phyloP scores from a whole-genome alignment of 2,888 invertebrate species.

The Dryobotodes eremita region DNA sequence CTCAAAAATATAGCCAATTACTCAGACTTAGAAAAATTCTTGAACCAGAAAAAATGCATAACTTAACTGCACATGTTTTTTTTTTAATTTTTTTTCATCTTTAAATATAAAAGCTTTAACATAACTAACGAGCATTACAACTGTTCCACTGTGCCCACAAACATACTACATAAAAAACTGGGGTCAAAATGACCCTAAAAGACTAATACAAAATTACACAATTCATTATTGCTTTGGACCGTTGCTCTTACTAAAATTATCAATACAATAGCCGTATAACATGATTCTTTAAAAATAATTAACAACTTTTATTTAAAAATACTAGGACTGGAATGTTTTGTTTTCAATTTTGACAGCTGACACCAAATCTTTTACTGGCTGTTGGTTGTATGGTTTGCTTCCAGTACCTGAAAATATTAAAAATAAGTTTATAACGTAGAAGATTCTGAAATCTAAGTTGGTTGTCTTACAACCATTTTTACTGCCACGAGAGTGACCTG shows the following conservation, averaged over 20 bases:
- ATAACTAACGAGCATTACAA: background rate
- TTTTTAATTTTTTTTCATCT: background rate
- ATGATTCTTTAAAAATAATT: conserved; percentile 37
- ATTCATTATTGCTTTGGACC: conserved; percentile 44
- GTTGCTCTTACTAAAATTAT: conserved; percentile 38
- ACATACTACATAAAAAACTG: background rate
- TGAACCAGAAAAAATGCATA: background rate
- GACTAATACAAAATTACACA: background rate
- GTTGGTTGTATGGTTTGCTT: conserved; percentile 74
- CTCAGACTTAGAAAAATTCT: background rate
- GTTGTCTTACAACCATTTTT: too few relatives aligned
- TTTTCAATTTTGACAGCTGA: background rate
- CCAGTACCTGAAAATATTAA: conserved; percentile 79
- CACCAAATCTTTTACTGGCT: conserved; percentile 66
- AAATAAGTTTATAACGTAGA: conserved; percentile 2
- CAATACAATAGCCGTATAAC: conserved; percentile 41
- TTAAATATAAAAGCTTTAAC: background rate
- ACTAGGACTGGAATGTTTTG: conserved; percentile 40
- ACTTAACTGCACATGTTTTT: background rate
- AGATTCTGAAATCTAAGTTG: too few relatives aligned
- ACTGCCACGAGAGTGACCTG: too few relatives aligned
- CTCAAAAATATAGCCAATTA: background rate
- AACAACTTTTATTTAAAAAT: conserved; percentile 46
- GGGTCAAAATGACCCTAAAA: background rate
- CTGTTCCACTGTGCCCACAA: background rate